A percentile compares a stretch with the other conserved stretches of the same genome.
Conservation (phyloP, 2,113 vertebrate genomes). For the Nothoprocta pentlandii region DNA sequence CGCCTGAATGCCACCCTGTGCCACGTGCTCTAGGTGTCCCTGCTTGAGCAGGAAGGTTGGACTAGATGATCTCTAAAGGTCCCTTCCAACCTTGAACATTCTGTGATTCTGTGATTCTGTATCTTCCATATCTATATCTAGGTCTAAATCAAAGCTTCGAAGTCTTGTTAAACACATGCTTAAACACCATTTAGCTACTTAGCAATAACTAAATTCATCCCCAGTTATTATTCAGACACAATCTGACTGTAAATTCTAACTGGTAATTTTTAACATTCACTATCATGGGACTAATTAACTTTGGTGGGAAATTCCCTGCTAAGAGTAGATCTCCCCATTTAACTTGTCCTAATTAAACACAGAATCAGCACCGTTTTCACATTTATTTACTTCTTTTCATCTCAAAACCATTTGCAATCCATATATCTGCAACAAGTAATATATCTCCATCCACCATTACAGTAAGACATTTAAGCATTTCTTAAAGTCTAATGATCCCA, state of each 20-base stretch:
- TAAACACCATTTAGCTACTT: slow-evolving; percentile 7
- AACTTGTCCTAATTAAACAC: slow-evolving; percentile 1
- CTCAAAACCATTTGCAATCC: background rate
- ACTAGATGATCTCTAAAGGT: too few species aligned
- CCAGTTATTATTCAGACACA: background rate
- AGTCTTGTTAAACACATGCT: background rate
- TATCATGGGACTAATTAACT: background rate
- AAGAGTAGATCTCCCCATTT: background rate
- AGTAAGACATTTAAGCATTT: slow-evolving; percentile 12
- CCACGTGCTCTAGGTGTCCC: too few species aligned
- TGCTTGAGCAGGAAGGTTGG: too few species aligned
- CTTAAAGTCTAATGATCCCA: slow-evolving; percentile 8
- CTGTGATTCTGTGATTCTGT: too few species aligned
- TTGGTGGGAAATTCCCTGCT: background rate
- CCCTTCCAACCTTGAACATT: too few species aligned
- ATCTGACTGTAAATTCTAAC: slow-evolving; percentile 1
- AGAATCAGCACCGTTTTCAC: background rate
- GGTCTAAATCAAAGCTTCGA: background rate
- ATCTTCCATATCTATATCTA: background rate
- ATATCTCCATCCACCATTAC: background rate
- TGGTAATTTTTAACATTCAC: background rate
- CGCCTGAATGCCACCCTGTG: too few species aligned
- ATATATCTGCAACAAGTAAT: slow-evolving; percentile 1
- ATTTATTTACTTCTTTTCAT: background rate
- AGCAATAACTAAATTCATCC: background rate